Base-by-base conservation (phyloP, 92 coral and sea anemone genomes). In the Porites rus region DNA sequence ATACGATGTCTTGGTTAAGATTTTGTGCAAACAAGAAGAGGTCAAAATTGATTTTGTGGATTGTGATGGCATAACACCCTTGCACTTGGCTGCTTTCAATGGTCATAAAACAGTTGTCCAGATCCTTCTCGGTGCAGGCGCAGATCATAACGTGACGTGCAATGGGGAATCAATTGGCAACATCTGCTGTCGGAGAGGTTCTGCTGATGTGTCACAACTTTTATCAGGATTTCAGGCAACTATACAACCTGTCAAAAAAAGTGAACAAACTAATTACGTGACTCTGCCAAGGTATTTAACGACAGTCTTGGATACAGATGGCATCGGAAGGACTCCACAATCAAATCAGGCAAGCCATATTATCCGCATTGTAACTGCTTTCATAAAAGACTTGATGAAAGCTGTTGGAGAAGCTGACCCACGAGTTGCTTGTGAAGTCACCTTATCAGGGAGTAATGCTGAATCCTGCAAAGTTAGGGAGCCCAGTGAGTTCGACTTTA, bases 401-500 rank as follows among this genome's bases (percentile, higher is more conserved):
- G 88, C 82, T 63, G 82, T 84, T 67, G 82, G 50, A 76, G 74
- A 84, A 51, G 11, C 65, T 75, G 88, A 84, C 50, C 73, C 88
- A 74, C 73, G 88, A 22, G 75, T 84, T 71, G 54, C 65, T 25
- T 51, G 82, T 17, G 72, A 84, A 19, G 88, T 84, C 8, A 75
- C 69, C 19, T 65, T 84, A 76, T 74, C 88, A 51, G 88, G 88
- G 16, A 84, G 88, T 51, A 84, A 16, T 43, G 81, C 88, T 69
- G 88, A 84, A 84, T 65, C 54, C 43, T 75, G 88, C 60, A 84
- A 84, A 51, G 88, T 84, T 13, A 76, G 88, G 43, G 79, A 75
- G n/a, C 88, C 88, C 64, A 81, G 65, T 74, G 88, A 84, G 74
- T 84, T 84, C 75, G 88, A 84, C 77, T 84, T 84, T 38, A 84